Percentiles rank a stretch among this genome's conserved stretches.
These are phyloP conservation scores for Marronus borbonicus DNA, from an alignment of 2,888 invertebrate genomes.

Conservation along the genomic window DNA sequence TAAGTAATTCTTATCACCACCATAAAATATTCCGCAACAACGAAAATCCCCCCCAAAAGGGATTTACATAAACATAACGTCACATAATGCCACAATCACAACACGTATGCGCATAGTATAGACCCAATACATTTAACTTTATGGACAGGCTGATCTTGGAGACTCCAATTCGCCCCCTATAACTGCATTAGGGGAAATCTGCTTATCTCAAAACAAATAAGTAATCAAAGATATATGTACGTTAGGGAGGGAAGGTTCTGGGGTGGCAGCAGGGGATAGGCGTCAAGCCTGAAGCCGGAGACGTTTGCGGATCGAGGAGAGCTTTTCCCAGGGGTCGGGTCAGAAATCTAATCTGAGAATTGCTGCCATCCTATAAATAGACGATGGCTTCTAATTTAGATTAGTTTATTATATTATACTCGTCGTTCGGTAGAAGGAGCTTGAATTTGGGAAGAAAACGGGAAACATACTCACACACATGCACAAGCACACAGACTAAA, in stretches of 20 bases:
- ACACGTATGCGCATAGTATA: no score
- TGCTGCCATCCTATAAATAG: conserved; percentile 60
- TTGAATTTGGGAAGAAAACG: neutral
- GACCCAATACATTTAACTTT: no score
- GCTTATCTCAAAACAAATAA: conserved; percentile 45
- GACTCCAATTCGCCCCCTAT: neutral
- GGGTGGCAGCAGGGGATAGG: no score
- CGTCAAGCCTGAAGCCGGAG: no score
- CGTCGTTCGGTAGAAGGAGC: conserved; percentile 28
- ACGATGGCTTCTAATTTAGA: conserved; percentile 64
- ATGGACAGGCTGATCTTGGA: no score
- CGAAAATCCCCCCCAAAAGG: no score
- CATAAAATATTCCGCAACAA: no score
- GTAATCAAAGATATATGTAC: conserved; percentile 37
- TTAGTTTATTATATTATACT: conserved; percentile 64
- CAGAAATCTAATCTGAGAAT: conserved; percentile 63
- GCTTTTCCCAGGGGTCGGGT: conserved; percentile 56
- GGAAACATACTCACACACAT: neutral
- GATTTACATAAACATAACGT: no score
- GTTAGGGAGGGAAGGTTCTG: neutral
- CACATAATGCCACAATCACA: no score
- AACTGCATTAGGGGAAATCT: conserved; percentile 14
- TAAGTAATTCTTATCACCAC: no score
- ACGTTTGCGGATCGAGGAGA: neutral
- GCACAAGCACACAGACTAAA: neutral